Conservation (phyloP, 1,140 invertebrate genomes). For the Drosophila dunni region DNA sequence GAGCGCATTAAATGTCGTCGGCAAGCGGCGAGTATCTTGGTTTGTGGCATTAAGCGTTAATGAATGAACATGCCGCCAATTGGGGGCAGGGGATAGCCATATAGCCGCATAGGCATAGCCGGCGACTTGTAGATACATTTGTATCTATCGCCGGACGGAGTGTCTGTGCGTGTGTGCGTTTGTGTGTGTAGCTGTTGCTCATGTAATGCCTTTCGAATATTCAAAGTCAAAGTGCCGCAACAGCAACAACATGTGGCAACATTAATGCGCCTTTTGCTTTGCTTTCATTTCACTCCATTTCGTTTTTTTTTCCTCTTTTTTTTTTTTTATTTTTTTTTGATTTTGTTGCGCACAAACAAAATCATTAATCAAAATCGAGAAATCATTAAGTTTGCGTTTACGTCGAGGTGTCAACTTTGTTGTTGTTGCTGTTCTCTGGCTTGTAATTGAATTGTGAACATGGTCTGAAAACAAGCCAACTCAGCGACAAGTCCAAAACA, state of each 20-base stretch:
- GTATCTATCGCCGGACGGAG: neutral
- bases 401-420: slow-evolving; percentile 64
- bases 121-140: slow-evolving; percentile 22
- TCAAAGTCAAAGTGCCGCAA: slow-evolving; percentile 48
- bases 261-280: slow-evolving; percentile 36
- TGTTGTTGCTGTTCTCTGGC: slow-evolving; percentile 56
- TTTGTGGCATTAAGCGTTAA: slow-evolving; percentile 56
- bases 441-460: slow-evolving; percentile 81
- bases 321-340: slow-evolving; percentile 25
- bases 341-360: slow-evolving; percentile 40
- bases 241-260: slow-evolving; percentile 36
- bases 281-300: slow-evolving; percentile 29
- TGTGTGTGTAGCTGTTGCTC: slow-evolving; percentile 5
- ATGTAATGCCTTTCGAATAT: slow-evolving; percentile 45
- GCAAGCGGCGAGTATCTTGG: slow-evolving; percentile 16
- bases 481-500: slow-evolving; percentile 10
- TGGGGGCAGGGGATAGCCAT: slow-evolving; percentile 6
- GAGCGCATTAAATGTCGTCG: slow-evolving; percentile 62
- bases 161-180: neutral
- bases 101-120: neutral
- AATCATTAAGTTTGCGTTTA: slow-evolving; percentile 69
- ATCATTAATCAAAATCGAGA: slow-evolving; percentile 77
- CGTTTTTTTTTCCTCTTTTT: slow-evolving; percentile 31
- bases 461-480: slow-evolving; percentile 24
- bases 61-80: slow-evolving; percentile 53